Evolutionary conservation across 2,113 vertebrate species (phyloP).

Genomic region (Hyperoodon ampullatus): DNA sequence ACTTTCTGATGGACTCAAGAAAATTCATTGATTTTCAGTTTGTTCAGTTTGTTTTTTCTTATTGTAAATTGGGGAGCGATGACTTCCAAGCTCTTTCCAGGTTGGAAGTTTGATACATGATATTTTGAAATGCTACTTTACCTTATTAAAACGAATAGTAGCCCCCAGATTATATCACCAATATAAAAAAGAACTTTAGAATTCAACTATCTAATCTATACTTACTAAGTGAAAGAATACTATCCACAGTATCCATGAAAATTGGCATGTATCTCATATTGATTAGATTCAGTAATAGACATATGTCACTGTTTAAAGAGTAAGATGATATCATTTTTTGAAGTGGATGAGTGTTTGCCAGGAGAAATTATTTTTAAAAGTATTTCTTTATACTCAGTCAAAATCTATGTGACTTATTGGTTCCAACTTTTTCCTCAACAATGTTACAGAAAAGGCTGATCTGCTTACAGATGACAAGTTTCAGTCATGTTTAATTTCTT

Average conservation of each 20-base stretch:
- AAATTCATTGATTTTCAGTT: neutral
- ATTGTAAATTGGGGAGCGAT: neutral
- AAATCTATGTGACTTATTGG: neutral
- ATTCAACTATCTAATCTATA: neutral
- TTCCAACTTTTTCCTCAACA: neutral
- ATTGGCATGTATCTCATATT: neutral
- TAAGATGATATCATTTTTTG: neutral
- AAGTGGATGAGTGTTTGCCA: neutral
- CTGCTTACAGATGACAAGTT: neutral
- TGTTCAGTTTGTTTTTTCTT: neutral
- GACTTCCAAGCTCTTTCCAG: neutral
- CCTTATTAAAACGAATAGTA: neutral
- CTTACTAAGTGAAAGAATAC: neutral
- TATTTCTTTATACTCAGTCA: neutral
- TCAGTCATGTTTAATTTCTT: neutral
- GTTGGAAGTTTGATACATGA: neutral
- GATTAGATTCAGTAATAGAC: neutral
- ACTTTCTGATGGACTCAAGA: neutral
- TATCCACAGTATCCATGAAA: neutral
- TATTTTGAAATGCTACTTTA: neutral
- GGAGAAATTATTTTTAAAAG: neutral
- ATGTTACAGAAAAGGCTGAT: neutral
- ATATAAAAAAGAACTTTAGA: neutral
- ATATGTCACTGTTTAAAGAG: neutral
- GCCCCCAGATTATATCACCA: neutral